Base-by-base conservation (phyloP, 2,888 invertebrate genomes). In the Rhabditoides inermis region DNA sequence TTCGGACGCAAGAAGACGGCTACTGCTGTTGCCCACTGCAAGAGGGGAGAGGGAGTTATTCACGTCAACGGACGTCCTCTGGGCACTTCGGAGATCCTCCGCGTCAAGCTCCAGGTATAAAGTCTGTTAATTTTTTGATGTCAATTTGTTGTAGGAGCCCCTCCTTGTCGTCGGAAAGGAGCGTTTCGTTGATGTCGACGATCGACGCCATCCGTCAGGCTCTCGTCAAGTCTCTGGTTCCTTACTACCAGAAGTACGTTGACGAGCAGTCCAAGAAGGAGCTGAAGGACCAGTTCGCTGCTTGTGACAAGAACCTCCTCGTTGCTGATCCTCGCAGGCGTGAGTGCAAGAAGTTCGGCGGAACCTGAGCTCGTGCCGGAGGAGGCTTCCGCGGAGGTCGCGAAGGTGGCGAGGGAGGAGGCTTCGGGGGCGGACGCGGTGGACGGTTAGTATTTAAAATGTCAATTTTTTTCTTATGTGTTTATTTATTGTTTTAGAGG, bases 341-440 rank as follows among this genome's bases (percentile, higher is more conserved):
- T 80, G 98, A 98, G 83, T 90, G 95, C 77, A 98, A 99, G 86
- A 99, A 99, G 82, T 99, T 99, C 80, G 98, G 98, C 72, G 98
- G 98, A 84, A 95, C 95, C 20, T 44, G 55, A 27, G 46, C 50
- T 10, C 53, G 98, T 78, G 94, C 98, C n/a, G 45, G 58, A 28
- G 55, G 63, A 32, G 60, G 60, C n/a, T 53, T 41, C 32, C 47
- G 53, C 2, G 58, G 53, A 10, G 41, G 58, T 23, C 44, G 18
- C 27, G 51, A 62, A 20, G 68, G 67, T 15, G 51, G 49, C 12
- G 45, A 46, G 26, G 42, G 51, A 12, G 54, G 61, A 12, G 55
- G 53, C 37, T 45, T 46, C 45, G 42, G 51, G n/a, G 76, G 75
- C 32, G 77, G 68, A 56, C 71, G 71, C 15, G 76, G 77, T 51